Percentiles rank a stretch among this genome's conserved stretches.
Evolutionary conservation across 2,888 invertebrate species (phyloP).

Genomic region (Aspidiotus destructor): DNA sequence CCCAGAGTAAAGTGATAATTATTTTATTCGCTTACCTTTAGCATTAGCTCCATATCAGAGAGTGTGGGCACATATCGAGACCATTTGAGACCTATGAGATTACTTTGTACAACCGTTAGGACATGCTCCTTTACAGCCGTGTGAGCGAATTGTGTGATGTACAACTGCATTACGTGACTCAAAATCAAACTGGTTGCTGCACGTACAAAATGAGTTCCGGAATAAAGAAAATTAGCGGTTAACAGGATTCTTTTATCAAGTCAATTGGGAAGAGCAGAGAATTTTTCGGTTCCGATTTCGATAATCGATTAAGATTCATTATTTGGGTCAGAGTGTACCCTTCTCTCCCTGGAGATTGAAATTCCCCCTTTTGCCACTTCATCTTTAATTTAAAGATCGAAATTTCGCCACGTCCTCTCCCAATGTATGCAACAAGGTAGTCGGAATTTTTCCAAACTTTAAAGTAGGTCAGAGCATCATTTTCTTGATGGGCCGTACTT

Average conservation of each 20-base stretch:
- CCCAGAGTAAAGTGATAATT: neutral
- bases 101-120: constrained; percentile 54
- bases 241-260: neutral
- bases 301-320: too few species aligned
- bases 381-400: too few species aligned
- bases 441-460: too few species aligned
- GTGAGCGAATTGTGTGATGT: constrained; percentile 57
- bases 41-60: constrained; percentile 58
- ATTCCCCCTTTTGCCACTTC: too few species aligned
- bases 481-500: too few species aligned
- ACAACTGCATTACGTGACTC: constrained; percentile 59
- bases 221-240: neutral
- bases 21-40: constrained; percentile 46
- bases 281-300: too few species aligned
- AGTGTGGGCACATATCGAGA: constrained; percentile 57
- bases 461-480: too few species aligned
- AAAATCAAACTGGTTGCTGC: constrained; percentile 49
- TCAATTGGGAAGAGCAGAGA: neutral
- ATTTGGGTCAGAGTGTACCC: too few species aligned
- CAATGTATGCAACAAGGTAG: too few species aligned
- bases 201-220: constrained; percentile 37
- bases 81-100: constrained; percentile 60
- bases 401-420: too few species aligned
- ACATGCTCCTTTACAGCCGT: constrained; percentile 56
- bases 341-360: too few species aligned